These are phyloP conservation scores for Mallotus villosus DNA, from an alignment of 2,797 vertebrate species.

Conservation along the genomic window DNA sequence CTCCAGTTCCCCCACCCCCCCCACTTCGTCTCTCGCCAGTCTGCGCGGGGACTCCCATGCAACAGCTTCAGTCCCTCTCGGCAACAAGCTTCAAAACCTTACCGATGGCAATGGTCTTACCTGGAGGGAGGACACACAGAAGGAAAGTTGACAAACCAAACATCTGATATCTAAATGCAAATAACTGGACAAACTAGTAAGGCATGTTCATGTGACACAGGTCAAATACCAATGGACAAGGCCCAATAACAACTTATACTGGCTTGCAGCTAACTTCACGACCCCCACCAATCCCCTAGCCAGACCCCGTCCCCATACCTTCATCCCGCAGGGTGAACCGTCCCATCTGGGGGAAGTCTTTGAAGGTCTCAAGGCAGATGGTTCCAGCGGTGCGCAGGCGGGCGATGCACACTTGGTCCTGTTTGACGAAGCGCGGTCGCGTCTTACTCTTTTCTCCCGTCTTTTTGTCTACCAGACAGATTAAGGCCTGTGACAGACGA, in stretches of 20 bases:
- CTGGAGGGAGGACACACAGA: conserved; percentile 61
- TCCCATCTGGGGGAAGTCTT: conserved; percentile 99
- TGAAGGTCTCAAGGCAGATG: conserved; percentile 99
- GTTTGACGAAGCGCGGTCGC: conserved; percentile 95
- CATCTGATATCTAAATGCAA: background rate
- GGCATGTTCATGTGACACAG: background rate
- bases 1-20: conserved; percentile 59
- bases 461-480: conserved; percentile 98
- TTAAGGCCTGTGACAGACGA: conserved; percentile 86
- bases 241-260: no score
- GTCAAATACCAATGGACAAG: no score
- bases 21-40: conserved; percentile 60
- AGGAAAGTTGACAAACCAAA: background rate
- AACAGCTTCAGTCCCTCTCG: conserved; percentile 90
- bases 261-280: no score
- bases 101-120: conserved; percentile 98
- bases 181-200: background rate
- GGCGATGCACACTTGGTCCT: conserved; percentile 98
- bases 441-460: conserved; percentile 95
- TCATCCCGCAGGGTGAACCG: conserved; percentile 97
- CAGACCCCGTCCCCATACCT: conserved; percentile 73
- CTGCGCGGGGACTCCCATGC: conserved; percentile 36
- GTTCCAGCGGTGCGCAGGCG: conserved; percentile 94
- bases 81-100: conserved; percentile 99
- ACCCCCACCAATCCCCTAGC: conserved; percentile 53